Percentiles rank a stretch among this genome's conserved stretches.
phyloP scores from a whole-genome alignment of 2,113 vertebrate species.

The Grallaria varia region DNA sequence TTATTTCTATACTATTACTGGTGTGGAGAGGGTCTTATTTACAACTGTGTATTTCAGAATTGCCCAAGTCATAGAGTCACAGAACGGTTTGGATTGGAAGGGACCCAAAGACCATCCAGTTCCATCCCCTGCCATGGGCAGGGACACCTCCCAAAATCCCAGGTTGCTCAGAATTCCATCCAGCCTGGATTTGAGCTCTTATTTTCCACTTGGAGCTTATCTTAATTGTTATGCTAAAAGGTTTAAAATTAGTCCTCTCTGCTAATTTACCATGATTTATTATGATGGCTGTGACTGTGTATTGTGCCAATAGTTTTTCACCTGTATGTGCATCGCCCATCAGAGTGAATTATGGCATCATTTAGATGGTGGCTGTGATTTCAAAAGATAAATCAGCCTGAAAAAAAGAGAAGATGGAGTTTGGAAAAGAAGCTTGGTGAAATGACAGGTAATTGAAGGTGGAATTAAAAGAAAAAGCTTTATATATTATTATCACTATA shows the following conservation, averaged over 20 bases:
- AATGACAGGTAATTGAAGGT: neutral
- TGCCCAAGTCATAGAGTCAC: slow-evolving; percentile 24
- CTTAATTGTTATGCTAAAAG: slow-evolving; percentile 79
- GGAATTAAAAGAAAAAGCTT: neutral
- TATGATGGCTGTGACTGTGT: neutral
- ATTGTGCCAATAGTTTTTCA: neutral
- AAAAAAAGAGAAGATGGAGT: neutral
- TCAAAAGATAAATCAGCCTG: neutral
- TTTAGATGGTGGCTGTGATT: neutral
- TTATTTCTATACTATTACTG: slow-evolving; percentile 69
- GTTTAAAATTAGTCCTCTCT: neutral
- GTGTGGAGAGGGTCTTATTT: slow-evolving; percentile 73
- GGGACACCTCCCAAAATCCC: neutral
- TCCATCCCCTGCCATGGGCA: neutral
- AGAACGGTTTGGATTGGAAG: neutral
- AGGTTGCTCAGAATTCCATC: neutral
- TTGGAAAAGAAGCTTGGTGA: neutral
- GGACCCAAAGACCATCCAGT: neutral
- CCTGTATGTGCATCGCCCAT: neutral
- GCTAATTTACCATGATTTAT: neutral
- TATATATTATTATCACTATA: neutral
- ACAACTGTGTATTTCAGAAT: slow-evolving; percentile 67
- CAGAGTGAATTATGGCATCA: neutral
- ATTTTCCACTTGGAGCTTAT: slow-evolving; percentile 77
- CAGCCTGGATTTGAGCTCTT: slow-evolving; percentile 59